Evolutionary conservation across 2,113 vertebrate species (phyloP).

Genomic region (Calidris pugnax): DNA sequence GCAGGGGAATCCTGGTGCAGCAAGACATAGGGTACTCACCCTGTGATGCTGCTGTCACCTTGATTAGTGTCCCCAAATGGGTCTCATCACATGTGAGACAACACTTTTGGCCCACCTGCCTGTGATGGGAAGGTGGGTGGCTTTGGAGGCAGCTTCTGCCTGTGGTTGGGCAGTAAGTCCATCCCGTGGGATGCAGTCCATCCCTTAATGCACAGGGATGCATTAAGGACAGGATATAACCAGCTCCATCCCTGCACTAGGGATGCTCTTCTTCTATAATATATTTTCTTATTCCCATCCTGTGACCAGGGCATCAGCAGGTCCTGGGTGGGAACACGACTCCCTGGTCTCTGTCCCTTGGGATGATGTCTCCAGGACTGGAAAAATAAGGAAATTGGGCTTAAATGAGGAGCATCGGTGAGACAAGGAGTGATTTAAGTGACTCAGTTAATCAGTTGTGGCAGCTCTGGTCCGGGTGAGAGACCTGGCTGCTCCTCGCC

Average conservation of each 20-base stretch:
- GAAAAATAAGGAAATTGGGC: not conserved
- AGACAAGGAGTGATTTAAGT: not conserved
- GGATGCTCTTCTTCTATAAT: not conserved
- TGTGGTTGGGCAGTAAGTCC: not conserved
- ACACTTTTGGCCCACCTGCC: not conserved
- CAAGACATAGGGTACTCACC: fast-evolving
- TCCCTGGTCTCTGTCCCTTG: not conserved
- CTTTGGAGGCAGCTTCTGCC: not conserved
- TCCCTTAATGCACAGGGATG: not conserved
- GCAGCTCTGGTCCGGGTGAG: not conserved
- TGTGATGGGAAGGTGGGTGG: not conserved
- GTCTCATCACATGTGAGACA: fast-evolving
- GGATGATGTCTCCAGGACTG: not conserved
- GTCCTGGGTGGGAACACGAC: fast-evolving
- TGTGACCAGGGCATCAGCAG: fast-evolving
- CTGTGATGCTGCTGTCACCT: not conserved
- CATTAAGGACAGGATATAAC: not conserved
- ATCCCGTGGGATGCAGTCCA: no score
- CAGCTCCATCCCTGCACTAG: fast-evolving
- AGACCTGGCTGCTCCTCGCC: not conserved
- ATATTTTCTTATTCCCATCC: not conserved
- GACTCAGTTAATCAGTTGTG: not conserved
- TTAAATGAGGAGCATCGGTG: not conserved
- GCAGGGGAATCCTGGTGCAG: not conserved
- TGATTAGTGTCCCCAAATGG: fast-evolving